These are phyloP conservation scores for Turritopsis rubra DNA, from an alignment of 30 jellyfish, hydroid and myxozoan genomes.

Conservation along the genomic window DNA sequence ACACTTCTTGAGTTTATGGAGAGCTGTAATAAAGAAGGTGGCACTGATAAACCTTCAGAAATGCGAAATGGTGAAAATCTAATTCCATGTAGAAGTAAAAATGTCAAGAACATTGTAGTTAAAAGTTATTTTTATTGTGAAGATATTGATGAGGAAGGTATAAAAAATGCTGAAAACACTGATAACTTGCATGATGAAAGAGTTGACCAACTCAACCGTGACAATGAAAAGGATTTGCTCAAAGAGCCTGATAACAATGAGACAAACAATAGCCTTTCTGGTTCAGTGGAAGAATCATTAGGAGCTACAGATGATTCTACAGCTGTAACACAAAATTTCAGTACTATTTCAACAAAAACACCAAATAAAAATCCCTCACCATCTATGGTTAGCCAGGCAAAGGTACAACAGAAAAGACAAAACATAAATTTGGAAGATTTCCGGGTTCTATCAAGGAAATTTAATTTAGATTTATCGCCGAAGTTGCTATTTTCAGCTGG, in stretches of 20 bases:
- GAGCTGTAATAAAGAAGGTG: constrained; percentile 11
- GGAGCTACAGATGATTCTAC: not conserved
- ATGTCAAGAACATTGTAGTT: not conserved
- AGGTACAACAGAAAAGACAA: constrained; percentile 32
- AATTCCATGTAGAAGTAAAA: not conserved
- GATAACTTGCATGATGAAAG: too few relatives aligned
- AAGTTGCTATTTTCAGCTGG: constrained; percentile 77
- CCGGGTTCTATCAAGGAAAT: constrained; percentile 57
- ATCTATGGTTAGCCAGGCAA: constrained; percentile 59
- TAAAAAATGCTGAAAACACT: not conserved
- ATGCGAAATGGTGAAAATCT: not conserved
- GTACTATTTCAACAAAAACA: not conserved
- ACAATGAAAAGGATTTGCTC: too few relatives aligned
- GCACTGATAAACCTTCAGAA: not conserved
- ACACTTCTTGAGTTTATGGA: constrained; percentile 45
- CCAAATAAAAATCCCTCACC: constrained; percentile 8
- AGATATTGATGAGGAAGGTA: not conserved
- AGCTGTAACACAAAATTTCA: not conserved
- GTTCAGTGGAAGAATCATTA: not conserved
- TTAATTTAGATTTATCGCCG: constrained; percentile 65
- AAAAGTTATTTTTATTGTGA: not conserved
- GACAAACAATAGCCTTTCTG: not conserved
- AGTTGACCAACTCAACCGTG: constrained; percentile 15
- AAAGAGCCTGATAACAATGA: too few relatives aligned
- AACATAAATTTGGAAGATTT: constrained; percentile 67